phyloP scores from a whole-genome alignment of 2,113 vertebrate species.

The Centrocercus urophasianus region DNA sequence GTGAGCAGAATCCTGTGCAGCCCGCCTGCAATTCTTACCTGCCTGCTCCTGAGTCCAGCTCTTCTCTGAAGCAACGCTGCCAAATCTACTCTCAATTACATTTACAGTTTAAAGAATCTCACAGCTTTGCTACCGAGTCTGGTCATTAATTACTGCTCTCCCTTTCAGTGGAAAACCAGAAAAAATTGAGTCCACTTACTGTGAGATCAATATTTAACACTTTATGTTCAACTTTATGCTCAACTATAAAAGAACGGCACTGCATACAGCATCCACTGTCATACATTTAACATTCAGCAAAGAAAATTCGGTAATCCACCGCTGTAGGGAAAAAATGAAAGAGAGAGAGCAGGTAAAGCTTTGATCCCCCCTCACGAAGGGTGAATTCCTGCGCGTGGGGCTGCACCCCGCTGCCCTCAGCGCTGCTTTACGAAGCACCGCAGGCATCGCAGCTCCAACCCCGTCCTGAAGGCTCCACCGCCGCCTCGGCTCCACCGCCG shows the following conservation, averaged over 20 bases:
- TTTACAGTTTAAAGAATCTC: not conserved
- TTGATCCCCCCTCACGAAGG: not conserved
- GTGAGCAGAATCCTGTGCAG: constrained; percentile 75
- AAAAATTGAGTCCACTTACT: not conserved
- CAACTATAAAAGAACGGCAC: constrained; percentile 39
- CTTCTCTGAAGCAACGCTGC: not conserved
- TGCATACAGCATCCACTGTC: not conserved
- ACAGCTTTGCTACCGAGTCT: not conserved
- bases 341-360: not conserved
- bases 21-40: constrained; percentile 57
- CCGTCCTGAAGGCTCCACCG: too few relatives aligned
- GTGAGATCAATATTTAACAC: constrained; percentile 34
- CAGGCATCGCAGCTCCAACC: not conserved
- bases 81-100: constrained; percentile 29
- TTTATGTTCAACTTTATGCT: not conserved
- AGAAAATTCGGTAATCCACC: not conserved
- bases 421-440: not conserved
- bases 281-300: not conserved
- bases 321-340: not conserved
- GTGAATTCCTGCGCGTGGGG: not conserved
- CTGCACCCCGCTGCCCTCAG: not conserved
- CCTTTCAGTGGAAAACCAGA: not conserved
- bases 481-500: too few relatives aligned
- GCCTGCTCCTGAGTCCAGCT: not conserved
- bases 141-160: not conserved